Base-by-base conservation (phyloP, 2,888 invertebrate genomes). In the Apeira syringaria region DNA sequence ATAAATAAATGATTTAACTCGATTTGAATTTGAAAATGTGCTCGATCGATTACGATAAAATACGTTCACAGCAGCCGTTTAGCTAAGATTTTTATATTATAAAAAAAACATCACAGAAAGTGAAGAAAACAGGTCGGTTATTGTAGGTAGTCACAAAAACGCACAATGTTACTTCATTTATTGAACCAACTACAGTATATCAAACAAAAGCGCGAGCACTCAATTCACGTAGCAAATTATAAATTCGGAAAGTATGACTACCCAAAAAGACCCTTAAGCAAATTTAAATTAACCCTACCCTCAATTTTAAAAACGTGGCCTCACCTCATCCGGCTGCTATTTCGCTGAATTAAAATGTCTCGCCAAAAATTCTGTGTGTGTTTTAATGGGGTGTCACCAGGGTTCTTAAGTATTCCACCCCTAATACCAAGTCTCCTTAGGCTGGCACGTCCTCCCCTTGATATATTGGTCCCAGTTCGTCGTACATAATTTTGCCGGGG, bases 381-480 rank as follows among this genome's bases (percentile, higher is more conserved):
- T 86, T 87, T 89, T 89, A 89, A 89, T 89, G 78, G 89, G 87
- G 88, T 89, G 89, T 86, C 88, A 81, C 87, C 73, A 73, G 75
- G 84, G 87, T 87, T 84, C 89, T 88, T 88, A 88, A 89, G 88
- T 89, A 89, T 89, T 89, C 88, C 80, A 75, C 79, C 81, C 20
- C 79, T 86, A 89, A 88, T 89, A 83, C 89, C 83, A 83, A 78
- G 85, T 82, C 88, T 87, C 86, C 88, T 87, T 86, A 87, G 87
- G 83, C 85, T 85, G 83, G 85, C 86, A 87, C 88, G 88, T 87
- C 87, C 88, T 85, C 88, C 88, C 87, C 82, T 73, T 88, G 87
- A 89, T 89, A 89, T 89, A 89, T 89, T 85, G 81, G 82, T 89
- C 89, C 89, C 89, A 86, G 89, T 85, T 83, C 89, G 88, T 89